phyloP scores from a whole-genome alignment of 2,113 vertebrate species.

The Nicator chloris region DNA sequence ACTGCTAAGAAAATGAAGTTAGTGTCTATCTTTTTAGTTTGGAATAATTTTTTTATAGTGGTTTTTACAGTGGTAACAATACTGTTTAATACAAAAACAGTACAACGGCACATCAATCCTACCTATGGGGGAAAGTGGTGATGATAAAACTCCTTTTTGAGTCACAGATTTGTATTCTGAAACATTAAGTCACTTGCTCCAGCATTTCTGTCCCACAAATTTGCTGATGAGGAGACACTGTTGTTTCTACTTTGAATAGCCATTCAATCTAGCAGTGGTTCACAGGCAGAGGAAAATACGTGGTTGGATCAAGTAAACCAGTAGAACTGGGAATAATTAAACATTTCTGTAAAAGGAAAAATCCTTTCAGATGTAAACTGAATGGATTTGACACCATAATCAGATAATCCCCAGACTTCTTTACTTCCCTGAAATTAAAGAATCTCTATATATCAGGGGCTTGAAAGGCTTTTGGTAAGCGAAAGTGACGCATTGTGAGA shows the following conservation, averaged over 20 bases:
- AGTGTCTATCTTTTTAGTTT: not conserved
- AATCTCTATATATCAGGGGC: not conserved
- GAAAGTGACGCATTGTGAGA: not conserved
- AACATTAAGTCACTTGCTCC: not conserved
- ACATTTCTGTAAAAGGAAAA: not conserved
- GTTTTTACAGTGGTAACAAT: not conserved
- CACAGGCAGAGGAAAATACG: not conserved
- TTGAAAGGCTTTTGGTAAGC: not conserved
- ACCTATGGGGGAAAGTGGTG: not conserved
- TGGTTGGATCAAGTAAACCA: not conserved
- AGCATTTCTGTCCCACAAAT: not conserved
- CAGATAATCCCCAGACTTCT: not conserved
- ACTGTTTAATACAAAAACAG: not conserved
- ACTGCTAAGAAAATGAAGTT: conserved; percentile 41
- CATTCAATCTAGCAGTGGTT: not conserved
- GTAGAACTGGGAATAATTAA: not conserved
- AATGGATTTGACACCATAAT: not conserved
- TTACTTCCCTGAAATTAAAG: not conserved
- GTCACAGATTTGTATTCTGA: not conserved
- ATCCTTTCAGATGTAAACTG: not conserved
- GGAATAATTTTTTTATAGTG: not conserved
- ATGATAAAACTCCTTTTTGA: not conserved
- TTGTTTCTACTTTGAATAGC: not conserved
- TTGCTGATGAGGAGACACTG: not conserved
- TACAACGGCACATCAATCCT: not conserved